Evolutionary conservation across 1,140 invertebrate species (phyloP), one percentile per base, ranked within the genome.

Genomic region (Lysiphlebus fabarum): DNA sequence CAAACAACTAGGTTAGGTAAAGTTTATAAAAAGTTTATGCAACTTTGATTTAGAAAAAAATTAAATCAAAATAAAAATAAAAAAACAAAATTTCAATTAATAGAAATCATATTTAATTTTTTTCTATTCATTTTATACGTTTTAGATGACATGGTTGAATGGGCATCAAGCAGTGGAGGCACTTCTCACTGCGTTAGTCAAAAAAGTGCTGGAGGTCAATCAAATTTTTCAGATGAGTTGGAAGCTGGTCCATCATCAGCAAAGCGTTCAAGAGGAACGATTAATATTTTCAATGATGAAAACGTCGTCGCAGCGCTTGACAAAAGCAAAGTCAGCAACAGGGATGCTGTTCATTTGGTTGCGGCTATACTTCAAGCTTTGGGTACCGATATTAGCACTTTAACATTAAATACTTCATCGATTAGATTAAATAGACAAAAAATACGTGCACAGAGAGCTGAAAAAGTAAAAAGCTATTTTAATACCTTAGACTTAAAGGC

Each of bases 371-470:
- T 60, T 11, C 12, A 36, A 61, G 66, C 65, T 38, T 40, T 68
- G 17, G 47, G 61, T 44, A 17, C 54, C 56, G 48, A 68, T 41
- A 51, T 43, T 12, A 37, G 43, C 40, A 33, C 53, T 42, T 38
- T 68, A 40, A 62, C 67, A 61, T 38, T 66, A 3, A 68, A 68
- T 38, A 65, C 64, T 49, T 59, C 65, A 7, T 70, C 63, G 50
- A 58, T 68, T 62, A 53, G 63, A 55, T 48, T 37, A 6, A 17
- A 3, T 3, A 33, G 65, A 57, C 53, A 36, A 10, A 57, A 61
- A 54, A 61, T 64, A 43, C 62, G 51, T 5, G 41, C 58, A 38
- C 6, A 53, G 37, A 43, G 36, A 49, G 48, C 56, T 44, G 42
- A 53, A 58, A 40, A 51, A 12, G 36, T 56, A 9, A 61, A 64